A percentile compares a stretch with the other conserved stretches of the same genome.
Conservation (phyloP, 2,888 invertebrate species). For the Drosophila vallismaia region DNA sequence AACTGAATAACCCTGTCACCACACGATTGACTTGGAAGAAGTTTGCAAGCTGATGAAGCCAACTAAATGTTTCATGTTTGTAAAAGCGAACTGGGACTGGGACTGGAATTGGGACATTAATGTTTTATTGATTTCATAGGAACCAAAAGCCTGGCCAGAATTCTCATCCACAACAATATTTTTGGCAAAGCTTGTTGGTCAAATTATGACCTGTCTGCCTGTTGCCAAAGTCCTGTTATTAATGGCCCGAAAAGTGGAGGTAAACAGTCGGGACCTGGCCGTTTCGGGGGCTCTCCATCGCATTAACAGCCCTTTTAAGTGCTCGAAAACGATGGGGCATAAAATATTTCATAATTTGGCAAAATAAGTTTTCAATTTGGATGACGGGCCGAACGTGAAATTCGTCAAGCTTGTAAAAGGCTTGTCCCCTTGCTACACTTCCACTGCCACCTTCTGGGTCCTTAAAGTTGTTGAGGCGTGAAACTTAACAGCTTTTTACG, state of each 20-base stretch:
- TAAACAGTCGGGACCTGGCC: slow-evolving; percentile 11
- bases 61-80: no score
- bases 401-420: slow-evolving; percentile 27
- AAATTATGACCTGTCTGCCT: slow-evolving; percentile 56
- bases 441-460: slow-evolving; percentile 19
- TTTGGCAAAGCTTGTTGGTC: slow-evolving; percentile 6
- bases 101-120: not conserved
- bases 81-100: not conserved
- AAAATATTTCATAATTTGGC: slow-evolving; percentile 53
- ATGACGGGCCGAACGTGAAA: slow-evolving; percentile 39
- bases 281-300: not conserved
- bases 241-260: slow-evolving; percentile 45
- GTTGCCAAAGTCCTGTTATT: slow-evolving; percentile 42
- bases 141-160: slow-evolving; percentile 6
- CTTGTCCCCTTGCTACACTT: not conserved
- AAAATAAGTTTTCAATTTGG: slow-evolving; percentile 61
- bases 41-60: not conserved
- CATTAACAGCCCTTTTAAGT: slow-evolving; percentile 43
- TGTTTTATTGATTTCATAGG: slow-evolving; percentile 2
- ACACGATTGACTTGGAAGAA: slow-evolving; percentile 7
- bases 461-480: slow-evolving; percentile 28
- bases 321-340: slow-evolving; percentile 33
- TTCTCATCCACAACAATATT: slow-evolving; percentile 6
- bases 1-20: not conserved
- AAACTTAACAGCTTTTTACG: slow-evolving; percentile 40